Base-by-base conservation (phyloP, 2,797 vertebrate genomes). In the Hypotaenidia okinawae region DNA sequence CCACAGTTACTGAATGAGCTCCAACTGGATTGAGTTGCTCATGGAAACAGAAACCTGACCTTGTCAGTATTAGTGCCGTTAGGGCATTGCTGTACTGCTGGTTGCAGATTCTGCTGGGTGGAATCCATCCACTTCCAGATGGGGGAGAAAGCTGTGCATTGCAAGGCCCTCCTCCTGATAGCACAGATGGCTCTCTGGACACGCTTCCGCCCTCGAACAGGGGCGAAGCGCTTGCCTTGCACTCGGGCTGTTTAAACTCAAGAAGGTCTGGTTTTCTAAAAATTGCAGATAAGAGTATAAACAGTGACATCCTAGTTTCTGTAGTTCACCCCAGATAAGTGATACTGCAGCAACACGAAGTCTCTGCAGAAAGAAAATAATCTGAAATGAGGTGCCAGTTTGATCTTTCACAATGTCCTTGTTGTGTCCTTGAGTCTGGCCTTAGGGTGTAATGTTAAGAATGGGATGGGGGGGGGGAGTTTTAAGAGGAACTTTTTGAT, bases 101-200 rank as follows among this genome's bases (percentile, higher is more conserved):
- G 63, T 52, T 88, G 90, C 78, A 87, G 84, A 78, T 93, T 96
- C 94, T 95, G 96, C 95, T 94, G 96, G 66, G 72, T 70, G 6
- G 95, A 95, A 93, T 95, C 88, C 10, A 1, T 91, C 77, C 54
- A 3, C 24, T 66, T 85, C 64, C 82, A 94, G 84, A 86, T 51
- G 49, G 25, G 47, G 87, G 63, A 54, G 33, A 8, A 16, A 66
- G 39, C 63, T 76, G 81, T 39, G 67, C 78, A 25, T 2, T 30
- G 51, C 59, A 39, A 33, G 68, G 69, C 30, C 84, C 32, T 59
- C 41, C 66, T 95, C 8, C 84, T 82, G 83, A 11, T 47, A 69
- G 69, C 62, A 81, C 80, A 22, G 13, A 16, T 49, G 75, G 78
- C 72, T 76, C 45, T 47, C 78, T 67, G 68, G 78, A 47, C 19